Conservation (phyloP, 2,888 invertebrate genomes). For the Drosophila anomalata region DNA sequence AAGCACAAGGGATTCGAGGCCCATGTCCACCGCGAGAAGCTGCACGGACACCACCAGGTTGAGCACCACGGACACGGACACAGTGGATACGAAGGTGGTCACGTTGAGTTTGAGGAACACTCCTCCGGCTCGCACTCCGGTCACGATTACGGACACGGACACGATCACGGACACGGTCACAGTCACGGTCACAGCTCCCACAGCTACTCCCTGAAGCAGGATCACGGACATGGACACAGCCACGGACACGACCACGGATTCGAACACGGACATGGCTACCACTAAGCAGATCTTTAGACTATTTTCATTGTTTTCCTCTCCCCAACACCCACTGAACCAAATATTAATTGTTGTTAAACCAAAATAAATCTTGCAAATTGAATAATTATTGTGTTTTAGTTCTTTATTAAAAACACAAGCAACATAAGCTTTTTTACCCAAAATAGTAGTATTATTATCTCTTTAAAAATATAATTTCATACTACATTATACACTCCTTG, state of each 20-base stretch:
- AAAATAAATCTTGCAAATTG: slow-evolving; percentile 63
- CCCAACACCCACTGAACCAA: slow-evolving; percentile 53
- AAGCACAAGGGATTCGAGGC: slow-evolving; percentile 79
- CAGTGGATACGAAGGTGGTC: slow-evolving; percentile 65
- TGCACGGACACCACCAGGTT: slow-evolving; percentile 60
- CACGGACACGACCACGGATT: slow-evolving; percentile 38
- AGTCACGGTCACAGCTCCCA: slow-evolving; percentile 62
- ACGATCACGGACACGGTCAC: slow-evolving; percentile 51
- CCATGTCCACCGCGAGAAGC: slow-evolving; percentile 68
- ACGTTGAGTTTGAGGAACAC: slow-evolving; percentile 68
- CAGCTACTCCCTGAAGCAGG: slow-evolving; percentile 67
- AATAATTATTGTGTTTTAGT: slow-evolving; percentile 11
- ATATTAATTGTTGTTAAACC: slow-evolving; percentile 56
- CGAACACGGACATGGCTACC: slow-evolving; percentile 62
- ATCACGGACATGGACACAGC: slow-evolving; percentile 60
- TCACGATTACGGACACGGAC: slow-evolving; percentile 37
- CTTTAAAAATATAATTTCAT: neutral
- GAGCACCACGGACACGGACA: slow-evolving; percentile 60
- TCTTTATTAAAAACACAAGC: too few species aligned
- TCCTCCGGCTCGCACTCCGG: slow-evolving; percentile 45
- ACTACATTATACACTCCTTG: neutral
- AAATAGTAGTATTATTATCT: too few species aligned
- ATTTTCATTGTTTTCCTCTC: slow-evolving; percentile 30
- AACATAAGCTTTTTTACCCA: too few species aligned
- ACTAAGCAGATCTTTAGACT: slow-evolving; percentile 27